phyloP scores from a whole-genome alignment of 2,797 vertebrate species.

The Peromyscus attwateri region DNA sequence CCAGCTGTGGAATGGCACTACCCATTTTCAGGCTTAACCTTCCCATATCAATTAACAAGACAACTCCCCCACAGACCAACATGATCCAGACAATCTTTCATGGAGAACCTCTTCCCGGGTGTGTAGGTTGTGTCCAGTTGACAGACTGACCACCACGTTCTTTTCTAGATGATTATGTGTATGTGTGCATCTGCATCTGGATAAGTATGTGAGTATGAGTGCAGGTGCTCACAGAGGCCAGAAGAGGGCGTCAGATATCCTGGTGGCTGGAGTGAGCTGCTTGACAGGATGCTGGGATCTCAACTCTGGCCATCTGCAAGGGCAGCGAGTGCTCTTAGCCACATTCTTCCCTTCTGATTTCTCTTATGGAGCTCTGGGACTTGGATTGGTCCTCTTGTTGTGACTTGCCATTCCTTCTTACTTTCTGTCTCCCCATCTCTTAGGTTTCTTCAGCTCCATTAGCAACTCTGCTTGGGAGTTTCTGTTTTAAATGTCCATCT shows the following conservation, averaged over 20 bases:
- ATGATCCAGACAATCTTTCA: neutral
- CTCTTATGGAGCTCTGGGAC: rapidly evolving
- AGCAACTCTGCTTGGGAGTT: neutral
- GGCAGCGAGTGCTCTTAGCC: neutral
- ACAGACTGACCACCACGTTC: neutral
- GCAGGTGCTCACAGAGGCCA: neutral
- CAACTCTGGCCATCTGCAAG: neutral
- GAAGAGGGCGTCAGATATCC: neutral
- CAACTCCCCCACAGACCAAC: neutral
- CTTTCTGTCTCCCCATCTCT: neutral
- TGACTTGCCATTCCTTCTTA: too few species aligned
- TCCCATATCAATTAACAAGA: neutral
- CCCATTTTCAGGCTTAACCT: neutral
- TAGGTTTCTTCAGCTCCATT: neutral
- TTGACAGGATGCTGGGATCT: neutral
- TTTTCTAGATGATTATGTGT: neutral
- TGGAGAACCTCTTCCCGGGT: neutral
- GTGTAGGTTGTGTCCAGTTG: neutral
- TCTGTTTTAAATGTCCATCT: neutral
- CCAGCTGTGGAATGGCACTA: neutral
- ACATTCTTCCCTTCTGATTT: neutral
- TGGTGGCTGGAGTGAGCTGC: neutral
- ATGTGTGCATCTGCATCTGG: neutral
- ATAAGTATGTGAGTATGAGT: neutral
- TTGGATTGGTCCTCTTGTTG: neutral